Evolutionary conservation across 2,888 invertebrate genomes (phyloP).

Genomic region (Idaea aversata): DNA sequence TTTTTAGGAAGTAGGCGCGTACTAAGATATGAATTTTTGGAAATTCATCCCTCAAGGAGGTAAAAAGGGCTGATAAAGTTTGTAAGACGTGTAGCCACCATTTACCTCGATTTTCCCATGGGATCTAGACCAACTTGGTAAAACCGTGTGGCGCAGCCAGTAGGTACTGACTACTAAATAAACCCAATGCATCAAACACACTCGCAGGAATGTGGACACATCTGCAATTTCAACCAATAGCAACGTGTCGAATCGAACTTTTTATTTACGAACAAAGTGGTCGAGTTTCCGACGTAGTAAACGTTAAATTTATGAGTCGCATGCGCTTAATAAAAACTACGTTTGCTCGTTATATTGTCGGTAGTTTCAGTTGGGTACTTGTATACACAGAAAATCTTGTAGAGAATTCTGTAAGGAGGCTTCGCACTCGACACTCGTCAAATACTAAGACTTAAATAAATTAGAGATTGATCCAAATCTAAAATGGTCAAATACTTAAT

Average conservation of each 20-base stretch:
- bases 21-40: no score
- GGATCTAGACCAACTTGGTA: no score
- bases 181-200: no score
- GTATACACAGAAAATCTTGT: not conserved
- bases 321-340: constrained; percentile 63
- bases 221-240: constrained; percentile 27
- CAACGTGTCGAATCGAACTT: constrained; percentile 57
- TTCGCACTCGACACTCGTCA: no score
- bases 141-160: constrained; percentile 29
- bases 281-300: constrained; percentile 58
- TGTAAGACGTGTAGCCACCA: no score
- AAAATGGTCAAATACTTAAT: no score
- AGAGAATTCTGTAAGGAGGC: not conserved
- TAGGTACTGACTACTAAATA: constrained; percentile 16
- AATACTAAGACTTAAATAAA: no score
- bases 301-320: constrained; percentile 64
- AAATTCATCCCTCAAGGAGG: no score
- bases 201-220: constrained; percentile 16
- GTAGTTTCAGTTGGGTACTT: constrained; percentile 2
- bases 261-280: constrained; percentile 66
- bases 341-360: constrained; percentile 43
- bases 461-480: no score
- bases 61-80: no score
- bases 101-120: no score
- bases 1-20: no score